Evolutionary conservation across 2,113 vertebrate genomes (phyloP).

Genomic region (Oophaga pumilio): DNA sequence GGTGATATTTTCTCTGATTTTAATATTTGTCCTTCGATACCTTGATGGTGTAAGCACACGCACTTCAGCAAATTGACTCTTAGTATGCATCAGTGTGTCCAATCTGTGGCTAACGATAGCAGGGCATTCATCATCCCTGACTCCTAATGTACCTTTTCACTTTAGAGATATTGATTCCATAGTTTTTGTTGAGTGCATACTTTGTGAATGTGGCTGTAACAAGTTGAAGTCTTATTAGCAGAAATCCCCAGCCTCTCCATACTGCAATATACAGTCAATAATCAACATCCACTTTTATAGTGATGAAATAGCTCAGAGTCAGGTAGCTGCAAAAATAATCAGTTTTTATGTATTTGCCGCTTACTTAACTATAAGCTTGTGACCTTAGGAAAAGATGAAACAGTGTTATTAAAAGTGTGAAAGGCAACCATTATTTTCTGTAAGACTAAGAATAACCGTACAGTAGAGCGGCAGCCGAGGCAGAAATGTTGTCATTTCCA

Average conservation of each 20-base stretch:
- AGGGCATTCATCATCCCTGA: conserved; percentile 50
- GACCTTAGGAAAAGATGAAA: conserved; percentile 11
- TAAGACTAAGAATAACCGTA: conserved; percentile 1
- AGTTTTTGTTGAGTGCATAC: conserved; percentile 44
- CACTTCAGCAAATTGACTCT: conserved; percentile 50
- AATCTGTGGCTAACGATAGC: conserved; percentile 52
- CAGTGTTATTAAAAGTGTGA: conserved; percentile 8
- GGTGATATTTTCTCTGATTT: background rate
- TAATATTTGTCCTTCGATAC: conserved; percentile 14
- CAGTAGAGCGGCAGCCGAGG: background rate
- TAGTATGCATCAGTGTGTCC: conserved; percentile 49
- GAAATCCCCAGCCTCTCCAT: conserved; percentile 30
- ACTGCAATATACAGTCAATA: conserved; percentile 46
- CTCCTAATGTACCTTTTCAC: conserved; percentile 55
- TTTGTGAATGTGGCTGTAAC: conserved; percentile 31
- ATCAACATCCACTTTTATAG: conserved; percentile 32
- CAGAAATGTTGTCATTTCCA: background rate
- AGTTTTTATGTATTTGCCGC: conserved; percentile 13
- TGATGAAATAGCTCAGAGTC: conserved; percentile 2
- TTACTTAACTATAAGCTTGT: background rate
- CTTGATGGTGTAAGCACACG: background rate
- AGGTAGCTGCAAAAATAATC: background rate
- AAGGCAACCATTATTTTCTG: conserved; percentile 5
- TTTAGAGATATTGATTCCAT: conserved; percentile 55
- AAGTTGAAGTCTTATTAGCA: conserved; percentile 51